phyloP scores from a whole-genome alignment of 1,140 invertebrate genomes.

The Microplitis demolitor region DNA sequence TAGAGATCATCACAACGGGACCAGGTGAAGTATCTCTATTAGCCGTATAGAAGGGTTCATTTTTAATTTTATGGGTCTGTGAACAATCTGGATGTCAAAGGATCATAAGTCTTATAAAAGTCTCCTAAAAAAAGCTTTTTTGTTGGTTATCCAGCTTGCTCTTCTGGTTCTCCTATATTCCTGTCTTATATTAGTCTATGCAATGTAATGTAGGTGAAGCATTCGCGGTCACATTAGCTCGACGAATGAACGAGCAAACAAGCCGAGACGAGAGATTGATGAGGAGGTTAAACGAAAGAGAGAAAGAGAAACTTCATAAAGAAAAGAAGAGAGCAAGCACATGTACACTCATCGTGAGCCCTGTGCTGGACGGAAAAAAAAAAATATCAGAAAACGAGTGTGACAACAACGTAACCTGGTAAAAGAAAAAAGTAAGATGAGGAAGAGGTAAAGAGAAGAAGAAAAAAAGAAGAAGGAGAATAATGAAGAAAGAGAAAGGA shows the following conservation, averaged over 20 bases:
- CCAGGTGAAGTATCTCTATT: constrained; percentile 48
- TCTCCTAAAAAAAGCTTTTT: constrained; percentile 4
- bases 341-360: background rate
- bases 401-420: constrained; percentile 28
- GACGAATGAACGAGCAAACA: constrained; percentile 26
- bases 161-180: background rate
- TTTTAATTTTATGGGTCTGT: constrained; percentile 54
- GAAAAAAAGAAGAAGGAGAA: constrained; percentile 26
- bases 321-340: constrained; percentile 10
- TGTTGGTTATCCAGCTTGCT: background rate
- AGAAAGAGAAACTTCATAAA: background rate
- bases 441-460: constrained; percentile 27
- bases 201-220: constrained; percentile 46
- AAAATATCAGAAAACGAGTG: constrained; percentile 19
- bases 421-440: constrained; percentile 25
- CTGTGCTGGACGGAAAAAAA: constrained; percentile 9
- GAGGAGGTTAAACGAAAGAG: background rate
- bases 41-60: constrained; percentile 48
- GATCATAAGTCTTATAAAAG: constrained; percentile 20
- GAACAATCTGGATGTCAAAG: constrained; percentile 51
- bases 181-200: background rate
- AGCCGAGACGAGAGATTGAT: constrained; percentile 1
- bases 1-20: background rate
- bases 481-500: constrained; percentile 28
- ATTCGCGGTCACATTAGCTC: constrained; percentile 41